Evolutionary conservation across 64 coral and sea anemone genomes (phyloP), one percentile per base, ranked within the genome.

Genomic region (Pachyseris speciosa): DNA sequence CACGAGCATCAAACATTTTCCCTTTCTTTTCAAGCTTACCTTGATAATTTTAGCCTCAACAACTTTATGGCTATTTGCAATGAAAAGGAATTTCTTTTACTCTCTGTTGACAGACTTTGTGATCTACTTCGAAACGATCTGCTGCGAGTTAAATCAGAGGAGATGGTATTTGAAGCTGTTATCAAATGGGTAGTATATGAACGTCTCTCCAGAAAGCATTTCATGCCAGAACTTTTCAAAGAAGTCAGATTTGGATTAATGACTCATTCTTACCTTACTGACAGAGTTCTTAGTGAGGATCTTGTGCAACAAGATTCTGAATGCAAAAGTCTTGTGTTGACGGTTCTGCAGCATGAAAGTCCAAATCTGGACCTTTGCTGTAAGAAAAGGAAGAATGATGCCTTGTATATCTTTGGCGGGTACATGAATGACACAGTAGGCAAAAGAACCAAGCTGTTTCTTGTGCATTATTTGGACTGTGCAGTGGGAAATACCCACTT

Each of bases 171-270:
- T 79, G 78, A 85, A 70, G 69, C 65, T 57, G 87, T 84, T 52
- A 27, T 94, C 37, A 90, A 50, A 61, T 94, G 87, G 87, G 49
- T 94, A 51, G 33, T 52, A 60, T 69, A 90, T 75, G 87, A 94
- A 26, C n/a, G 72, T 32, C 50, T 38, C n/a, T 65, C 10, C 16
- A 86, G 93, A 63, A 39, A 24, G 52, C 72, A 64, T 8, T 38
- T 80, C 74, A 80, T 70, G n/a, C 53, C 45, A 58, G 70, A 90
- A 57, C 8, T 90, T 33, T 42, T 94, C 69, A 74, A 55, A 55
- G 39, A 76, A 25, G 93, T 94, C 43, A 40, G 87, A n/a, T 89
- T 94, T 69, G 93, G 87, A 19, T 71, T 90, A 48, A 77, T 94
- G 26, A 24, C 61, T 7, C 39, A 28, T 37, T 48, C 51, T 31